Evolutionary conservation across 2,797 vertebrate genomes (phyloP).

Genomic region (Oophaga sylvatica): DNA sequence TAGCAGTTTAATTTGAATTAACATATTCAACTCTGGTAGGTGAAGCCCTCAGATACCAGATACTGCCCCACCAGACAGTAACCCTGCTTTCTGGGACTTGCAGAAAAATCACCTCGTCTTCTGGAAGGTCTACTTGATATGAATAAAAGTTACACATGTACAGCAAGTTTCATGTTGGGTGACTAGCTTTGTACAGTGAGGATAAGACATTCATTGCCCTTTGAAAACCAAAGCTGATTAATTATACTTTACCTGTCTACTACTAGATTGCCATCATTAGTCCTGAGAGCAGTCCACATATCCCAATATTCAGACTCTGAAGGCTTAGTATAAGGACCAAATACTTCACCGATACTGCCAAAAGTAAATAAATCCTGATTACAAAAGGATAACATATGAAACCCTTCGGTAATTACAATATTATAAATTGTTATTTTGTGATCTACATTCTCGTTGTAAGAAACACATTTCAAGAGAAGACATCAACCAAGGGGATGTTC

Average conservation of each 20-base stretch:
- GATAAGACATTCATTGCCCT: neutral
- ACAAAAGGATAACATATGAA: neutral
- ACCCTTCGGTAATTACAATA: neutral
- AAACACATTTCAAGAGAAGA: too few relatives aligned
- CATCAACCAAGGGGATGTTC: too few relatives aligned
- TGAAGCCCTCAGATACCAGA: too few relatives aligned
- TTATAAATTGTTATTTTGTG: neutral
- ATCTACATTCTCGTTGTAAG: neutral
- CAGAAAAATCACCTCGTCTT: too few relatives aligned
- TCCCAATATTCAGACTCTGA: constrained; percentile 90
- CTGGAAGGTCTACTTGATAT: too few relatives aligned
- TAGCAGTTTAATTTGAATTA: neutral
- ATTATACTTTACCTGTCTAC: constrained; percentile 82
- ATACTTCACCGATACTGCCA: constrained; percentile 85
- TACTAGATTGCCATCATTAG: constrained; percentile 91
- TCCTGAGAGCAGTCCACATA: constrained; percentile 89
- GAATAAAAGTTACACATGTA: too few relatives aligned
- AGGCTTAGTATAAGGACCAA: constrained; percentile 92
- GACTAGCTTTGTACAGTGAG: neutral
- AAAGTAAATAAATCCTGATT: neutral
- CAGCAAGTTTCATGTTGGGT: neutral
- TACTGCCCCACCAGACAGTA: neutral
- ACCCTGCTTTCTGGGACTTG: too few relatives aligned
- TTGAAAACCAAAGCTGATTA: neutral
- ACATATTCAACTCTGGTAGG: too few relatives aligned